These are phyloP conservation scores for Drosophila kuntzei DNA, from an alignment of 2,888 invertebrate species.

Conservation along the genomic window DNA sequence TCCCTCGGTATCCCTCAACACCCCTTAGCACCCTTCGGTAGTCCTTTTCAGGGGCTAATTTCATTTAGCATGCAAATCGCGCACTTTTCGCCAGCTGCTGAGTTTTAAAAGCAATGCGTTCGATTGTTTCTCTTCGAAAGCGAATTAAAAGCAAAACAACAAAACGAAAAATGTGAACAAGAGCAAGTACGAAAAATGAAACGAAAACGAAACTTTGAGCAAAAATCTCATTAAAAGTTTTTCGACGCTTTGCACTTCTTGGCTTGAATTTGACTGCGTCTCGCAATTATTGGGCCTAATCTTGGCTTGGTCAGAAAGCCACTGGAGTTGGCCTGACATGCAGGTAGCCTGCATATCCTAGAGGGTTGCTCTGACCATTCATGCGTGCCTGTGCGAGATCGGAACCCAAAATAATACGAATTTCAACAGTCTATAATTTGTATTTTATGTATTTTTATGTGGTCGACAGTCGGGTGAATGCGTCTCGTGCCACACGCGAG, in stretches of 20 bases:
- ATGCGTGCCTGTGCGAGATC: slow-evolving; percentile 31
- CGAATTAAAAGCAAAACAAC: slow-evolving; percentile 29
- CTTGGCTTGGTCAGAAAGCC: slow-evolving; percentile 6
- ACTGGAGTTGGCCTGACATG: slow-evolving; percentile 8
- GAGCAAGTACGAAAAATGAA: not conserved
- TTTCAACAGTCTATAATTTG: slow-evolving; percentile 39
- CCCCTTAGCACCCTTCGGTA: not conserved
- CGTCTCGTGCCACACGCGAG: slow-evolving; percentile 64
- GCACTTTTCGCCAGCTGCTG: slow-evolving; percentile 63
- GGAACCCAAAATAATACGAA: not conserved
- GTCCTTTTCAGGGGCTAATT: slow-evolving; percentile 50
- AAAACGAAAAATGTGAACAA: slow-evolving; percentile 11
- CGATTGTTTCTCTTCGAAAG: slow-evolving; percentile 57
- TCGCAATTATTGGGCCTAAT: slow-evolving; percentile 53
- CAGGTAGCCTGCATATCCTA: slow-evolving; percentile 44
- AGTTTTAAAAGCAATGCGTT: slow-evolving; percentile 57
- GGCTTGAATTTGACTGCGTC: slow-evolving; percentile 37
- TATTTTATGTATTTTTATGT: slow-evolving; percentile 26
- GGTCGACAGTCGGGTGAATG: slow-evolving; percentile 43
- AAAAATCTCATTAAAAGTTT: slow-evolving; percentile 76
- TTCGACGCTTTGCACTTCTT: slow-evolving; percentile 44
- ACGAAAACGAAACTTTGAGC: slow-evolving; percentile 25
- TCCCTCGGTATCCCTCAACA: not conserved
- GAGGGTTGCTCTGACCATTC: slow-evolving; percentile 25
- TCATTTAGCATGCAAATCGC: slow-evolving; percentile 74